These are phyloP conservation scores for Oxycera nigricornis DNA, from an alignment of 2,888 invertebrate species.

Conservation along the genomic window DNA sequence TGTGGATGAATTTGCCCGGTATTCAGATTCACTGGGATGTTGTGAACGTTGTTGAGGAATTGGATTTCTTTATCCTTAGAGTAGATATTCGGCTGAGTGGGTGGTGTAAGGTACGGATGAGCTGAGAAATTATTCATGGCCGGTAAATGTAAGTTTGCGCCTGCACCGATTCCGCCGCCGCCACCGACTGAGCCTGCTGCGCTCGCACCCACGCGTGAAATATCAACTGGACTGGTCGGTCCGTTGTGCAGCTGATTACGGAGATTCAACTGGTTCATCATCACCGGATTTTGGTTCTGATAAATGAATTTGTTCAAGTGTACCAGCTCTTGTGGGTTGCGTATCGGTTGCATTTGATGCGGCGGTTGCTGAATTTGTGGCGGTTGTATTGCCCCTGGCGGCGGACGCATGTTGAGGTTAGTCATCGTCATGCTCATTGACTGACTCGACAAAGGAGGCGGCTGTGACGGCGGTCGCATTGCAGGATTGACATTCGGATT, in stretches of 20 bases:
- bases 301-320: conserved; percentile 48
- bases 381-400: conserved; percentile 46
- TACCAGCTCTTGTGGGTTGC: conserved; percentile 47
- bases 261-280: conserved; percentile 46
- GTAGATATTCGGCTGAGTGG: conserved; percentile 6
- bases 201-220: conserved; percentile 47
- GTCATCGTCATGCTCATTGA: conserved; percentile 45
- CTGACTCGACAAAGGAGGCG: conserved; percentile 31
- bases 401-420: conserved; percentile 46
- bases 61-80: conserved; percentile 64
- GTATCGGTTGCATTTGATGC: conserved; percentile 49
- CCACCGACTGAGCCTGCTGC: too few species aligned
- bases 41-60: conserved; percentile 67
- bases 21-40: conserved; percentile 52
- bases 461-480: conserved; percentile 44
- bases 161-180: conserved; percentile 42
- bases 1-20: conserved; percentile 46
- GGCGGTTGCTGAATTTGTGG: conserved; percentile 49
- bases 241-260: conserved; percentile 54
- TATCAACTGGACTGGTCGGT: conserved; percentile 58
- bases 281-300: conserved; percentile 50
- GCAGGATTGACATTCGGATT: conserved; percentile 45
- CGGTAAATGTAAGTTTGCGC: conserved; percentile 44
- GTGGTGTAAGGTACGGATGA: conserved; percentile 48
- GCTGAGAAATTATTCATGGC: conserved; percentile 48